A percentile compares a stretch with the other conserved stretches of the same genome.
Evolutionary conservation across 2,113 vertebrate species (phyloP).

Genomic region (Osmerus eperlanus): DNA sequence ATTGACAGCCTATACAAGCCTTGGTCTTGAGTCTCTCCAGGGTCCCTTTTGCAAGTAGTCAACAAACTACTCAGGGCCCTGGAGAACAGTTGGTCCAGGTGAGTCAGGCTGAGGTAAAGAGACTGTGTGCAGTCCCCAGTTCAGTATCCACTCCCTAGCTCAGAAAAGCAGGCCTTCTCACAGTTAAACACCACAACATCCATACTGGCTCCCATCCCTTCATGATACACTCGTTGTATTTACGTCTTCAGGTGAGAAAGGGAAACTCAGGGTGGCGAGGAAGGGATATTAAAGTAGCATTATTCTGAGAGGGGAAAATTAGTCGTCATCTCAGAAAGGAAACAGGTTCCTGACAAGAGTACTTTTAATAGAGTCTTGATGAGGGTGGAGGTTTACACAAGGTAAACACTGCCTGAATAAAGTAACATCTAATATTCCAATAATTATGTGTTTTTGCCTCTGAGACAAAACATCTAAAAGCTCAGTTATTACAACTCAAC

Average conservation of each 20-base stretch:
- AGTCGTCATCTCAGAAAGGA: background rate
- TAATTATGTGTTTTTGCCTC: background rate
- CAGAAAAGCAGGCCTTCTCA: background rate
- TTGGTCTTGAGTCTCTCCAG: too few species aligned
- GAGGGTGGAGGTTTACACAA: too few species aligned
- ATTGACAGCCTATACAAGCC: too few species aligned
- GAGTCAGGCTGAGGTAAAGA: too few species aligned
- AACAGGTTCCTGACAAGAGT: background rate
- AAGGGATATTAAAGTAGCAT: background rate
- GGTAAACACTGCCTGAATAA: too few species aligned
- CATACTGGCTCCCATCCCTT: background rate
- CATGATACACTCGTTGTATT: background rate
- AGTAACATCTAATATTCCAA: too few species aligned
- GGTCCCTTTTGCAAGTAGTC: too few species aligned
- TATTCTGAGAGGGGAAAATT: background rate
- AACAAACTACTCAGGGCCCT: too few species aligned
- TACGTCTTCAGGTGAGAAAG: background rate
- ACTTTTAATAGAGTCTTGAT: too few species aligned
- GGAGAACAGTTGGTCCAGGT: too few species aligned
- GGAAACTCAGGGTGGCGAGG: background rate
- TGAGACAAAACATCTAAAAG: background rate
- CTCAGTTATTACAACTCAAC: slow-evolving; percentile 5
- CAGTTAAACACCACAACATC: background rate
- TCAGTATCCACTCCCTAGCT: background rate
- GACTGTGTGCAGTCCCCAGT: too few species aligned